A percentile compares a stretch with the other conserved stretches of the same genome.
These are phyloP conservation scores for Acleris laterana DNA, from an alignment of 2,888 invertebrate genomes.

Conservation along the genomic window DNA sequence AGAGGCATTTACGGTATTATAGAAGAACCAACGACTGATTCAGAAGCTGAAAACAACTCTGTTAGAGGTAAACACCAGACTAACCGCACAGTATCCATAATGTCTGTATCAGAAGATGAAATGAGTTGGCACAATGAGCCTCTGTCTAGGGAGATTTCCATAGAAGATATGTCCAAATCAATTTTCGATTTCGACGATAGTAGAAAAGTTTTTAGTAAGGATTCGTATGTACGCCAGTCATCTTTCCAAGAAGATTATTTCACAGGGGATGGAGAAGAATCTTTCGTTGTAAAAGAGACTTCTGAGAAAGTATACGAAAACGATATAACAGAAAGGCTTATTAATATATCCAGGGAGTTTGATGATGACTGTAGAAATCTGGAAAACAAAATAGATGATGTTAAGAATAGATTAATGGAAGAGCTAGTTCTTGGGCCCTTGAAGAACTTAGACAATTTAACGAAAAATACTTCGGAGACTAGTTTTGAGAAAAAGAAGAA, in stretches of 20 bases:
- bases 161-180: conserved; percentile 83
- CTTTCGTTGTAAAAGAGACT: conserved; percentile 68
- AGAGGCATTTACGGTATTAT: conserved; percentile 78
- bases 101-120: conserved; percentile 87
- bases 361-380: conserved; percentile 66
- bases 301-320: conserved; percentile 75
- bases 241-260: conserved; percentile 80
- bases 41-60: conserved; percentile 76
- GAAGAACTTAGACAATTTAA: conserved; percentile 66
- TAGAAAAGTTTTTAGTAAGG: conserved; percentile 79
- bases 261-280: conserved; percentile 72
- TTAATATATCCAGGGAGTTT: conserved; percentile 76
- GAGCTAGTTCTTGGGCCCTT: conserved; percentile 71
- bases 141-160: conserved; percentile 83
- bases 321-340: conserved; percentile 77
- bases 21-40: conserved; percentile 80
- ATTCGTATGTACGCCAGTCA: conserved; percentile 74
- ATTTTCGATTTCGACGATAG: conserved; percentile 80
- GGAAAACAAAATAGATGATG: conserved; percentile 65
- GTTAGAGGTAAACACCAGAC: conserved; percentile 59
- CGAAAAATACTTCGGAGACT: conserved; percentile 71
- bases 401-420: conserved; percentile 74
- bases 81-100: conserved; percentile 86
- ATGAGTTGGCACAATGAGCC: conserved; percentile 82
- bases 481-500: conserved; percentile 69